These are phyloP conservation scores for Hirtodrosophila alboralis DNA, from an alignment of 2,888 invertebrate species.

Conservation along the genomic window DNA sequence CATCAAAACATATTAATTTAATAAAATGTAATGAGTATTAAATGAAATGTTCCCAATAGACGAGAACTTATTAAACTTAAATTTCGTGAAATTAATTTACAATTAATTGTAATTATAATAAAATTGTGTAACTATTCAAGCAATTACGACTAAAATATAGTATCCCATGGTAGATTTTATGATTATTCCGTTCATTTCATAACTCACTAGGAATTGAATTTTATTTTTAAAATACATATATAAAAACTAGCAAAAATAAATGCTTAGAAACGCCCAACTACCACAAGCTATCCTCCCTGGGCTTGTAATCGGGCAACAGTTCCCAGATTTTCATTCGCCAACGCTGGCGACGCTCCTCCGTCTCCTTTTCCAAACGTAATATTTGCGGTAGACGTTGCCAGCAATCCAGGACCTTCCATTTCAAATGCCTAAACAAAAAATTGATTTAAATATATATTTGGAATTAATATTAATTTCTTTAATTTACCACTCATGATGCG, in stretches of 20 bases:
- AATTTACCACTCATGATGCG: slow-evolving; percentile 83
- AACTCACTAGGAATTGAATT: too few relatives aligned
- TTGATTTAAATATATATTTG: background rate
- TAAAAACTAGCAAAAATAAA: too few relatives aligned
- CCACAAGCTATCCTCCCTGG: slow-evolving; percentile 81
- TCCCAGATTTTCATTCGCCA: slow-evolving; percentile 90
- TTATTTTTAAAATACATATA: too few relatives aligned
- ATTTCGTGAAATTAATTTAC: background rate
- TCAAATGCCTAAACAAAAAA: slow-evolving; percentile 79
- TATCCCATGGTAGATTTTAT: too few relatives aligned
- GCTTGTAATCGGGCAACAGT: slow-evolving; percentile 89
- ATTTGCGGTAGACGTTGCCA: slow-evolving; percentile 89
- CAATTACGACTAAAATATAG: too few relatives aligned
- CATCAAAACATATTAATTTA: too few relatives aligned
- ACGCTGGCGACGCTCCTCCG: slow-evolving; percentile 88
- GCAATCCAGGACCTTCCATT: slow-evolving; percentile 85
- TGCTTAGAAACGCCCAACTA: too few relatives aligned
- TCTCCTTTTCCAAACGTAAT: slow-evolving; percentile 87
- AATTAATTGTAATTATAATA: too few relatives aligned
- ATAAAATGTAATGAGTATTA: slow-evolving; percentile 1
- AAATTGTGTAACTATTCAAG: too few relatives aligned
- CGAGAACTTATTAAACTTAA: slow-evolving; percentile 7
- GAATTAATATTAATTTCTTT: background rate
- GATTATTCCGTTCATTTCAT: too few relatives aligned
- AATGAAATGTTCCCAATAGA: slow-evolving; percentile 3